Evolutionary conservation across 2,797 vertebrate species (phyloP).

Genomic region (Syndactyla subalaris): DNA sequence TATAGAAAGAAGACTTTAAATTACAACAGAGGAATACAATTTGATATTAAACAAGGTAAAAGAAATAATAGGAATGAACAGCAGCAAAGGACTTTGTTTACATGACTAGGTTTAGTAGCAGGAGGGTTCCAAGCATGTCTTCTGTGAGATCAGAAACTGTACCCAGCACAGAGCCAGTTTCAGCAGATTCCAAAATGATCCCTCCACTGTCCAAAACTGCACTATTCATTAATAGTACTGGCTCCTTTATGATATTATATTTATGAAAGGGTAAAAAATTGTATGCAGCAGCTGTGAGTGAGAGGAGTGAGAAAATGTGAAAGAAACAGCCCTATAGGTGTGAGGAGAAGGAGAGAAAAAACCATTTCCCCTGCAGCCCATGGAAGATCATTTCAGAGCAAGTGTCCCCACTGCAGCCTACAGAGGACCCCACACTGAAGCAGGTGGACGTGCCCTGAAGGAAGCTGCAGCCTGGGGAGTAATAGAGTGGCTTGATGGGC

Average conservation of each 20-base stretch:
- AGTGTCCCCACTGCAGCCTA: not conserved
- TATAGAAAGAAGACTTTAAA: not conserved
- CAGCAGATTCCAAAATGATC: not conserved
- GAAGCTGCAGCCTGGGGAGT: not conserved
- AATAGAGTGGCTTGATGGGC: not conserved
- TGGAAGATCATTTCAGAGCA: not conserved
- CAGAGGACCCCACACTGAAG: not conserved
- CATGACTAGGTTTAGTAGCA: fast-evolving
- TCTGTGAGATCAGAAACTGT: not conserved
- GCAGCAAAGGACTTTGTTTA: not conserved
- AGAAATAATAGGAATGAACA: not conserved
- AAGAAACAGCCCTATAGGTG: not conserved
- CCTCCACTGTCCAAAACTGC: not conserved
- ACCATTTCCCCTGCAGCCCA: not conserved
- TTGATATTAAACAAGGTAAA: not conserved
- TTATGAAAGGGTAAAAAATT: not conserved
- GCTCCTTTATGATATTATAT: not conserved
- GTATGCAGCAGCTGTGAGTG: not conserved
- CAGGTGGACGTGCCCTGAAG: not conserved
- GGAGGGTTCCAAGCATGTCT: not conserved
- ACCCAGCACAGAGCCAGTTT: not conserved
- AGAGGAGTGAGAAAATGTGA: not conserved
- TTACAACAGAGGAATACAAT: not conserved
- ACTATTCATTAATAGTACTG: not conserved
- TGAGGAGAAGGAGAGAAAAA: not conserved